Conservation (phyloP, 2,888 invertebrate genomes). For the Lacanobia oleracea region DNA sequence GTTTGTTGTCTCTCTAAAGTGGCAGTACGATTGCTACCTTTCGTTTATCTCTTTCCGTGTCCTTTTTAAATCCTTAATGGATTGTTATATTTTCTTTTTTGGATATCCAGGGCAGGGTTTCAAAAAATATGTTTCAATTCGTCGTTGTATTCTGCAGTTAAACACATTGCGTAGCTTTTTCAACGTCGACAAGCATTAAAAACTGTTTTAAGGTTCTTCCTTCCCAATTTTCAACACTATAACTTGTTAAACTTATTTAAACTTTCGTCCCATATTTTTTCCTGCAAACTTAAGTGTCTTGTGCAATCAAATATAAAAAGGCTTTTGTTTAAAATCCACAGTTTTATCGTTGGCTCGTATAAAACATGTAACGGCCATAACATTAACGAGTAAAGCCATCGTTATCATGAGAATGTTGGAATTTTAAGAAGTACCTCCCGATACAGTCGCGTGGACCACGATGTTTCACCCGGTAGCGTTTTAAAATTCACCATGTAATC, state of each 20-base stretch:
- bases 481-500: constrained; percentile 76
- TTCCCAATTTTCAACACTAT: constrained; percentile 41
- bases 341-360: constrained; percentile 69
- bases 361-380: constrained; percentile 68
- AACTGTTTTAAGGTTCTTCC: constrained; percentile 15
- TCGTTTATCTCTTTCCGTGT: constrained; percentile 22
- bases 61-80: constrained; percentile 1
- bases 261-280: constrained; percentile 59
- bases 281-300: constrained; percentile 60
- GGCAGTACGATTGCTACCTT: constrained; percentile 27
- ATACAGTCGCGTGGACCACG: constrained; percentile 65
- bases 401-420: constrained; percentile 72
- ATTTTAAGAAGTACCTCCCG: constrained; percentile 73
- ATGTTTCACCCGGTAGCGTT: constrained; percentile 74
- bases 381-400: constrained; percentile 71
- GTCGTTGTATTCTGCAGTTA: neutral
- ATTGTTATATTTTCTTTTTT: constrained; percentile 20
- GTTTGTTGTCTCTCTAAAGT: constrained; percentile 35
- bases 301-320: constrained; percentile 68
- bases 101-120: neutral
- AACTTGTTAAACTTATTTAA: constrained; percentile 60
- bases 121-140: neutral
- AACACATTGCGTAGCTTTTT: constrained; percentile 14
- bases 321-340: constrained; percentile 68
- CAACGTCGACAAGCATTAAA: constrained; percentile 9